Evolutionary conservation across 2,797 vertebrate genomes (phyloP).

Genomic region (Cossypha heuglini): DNA sequence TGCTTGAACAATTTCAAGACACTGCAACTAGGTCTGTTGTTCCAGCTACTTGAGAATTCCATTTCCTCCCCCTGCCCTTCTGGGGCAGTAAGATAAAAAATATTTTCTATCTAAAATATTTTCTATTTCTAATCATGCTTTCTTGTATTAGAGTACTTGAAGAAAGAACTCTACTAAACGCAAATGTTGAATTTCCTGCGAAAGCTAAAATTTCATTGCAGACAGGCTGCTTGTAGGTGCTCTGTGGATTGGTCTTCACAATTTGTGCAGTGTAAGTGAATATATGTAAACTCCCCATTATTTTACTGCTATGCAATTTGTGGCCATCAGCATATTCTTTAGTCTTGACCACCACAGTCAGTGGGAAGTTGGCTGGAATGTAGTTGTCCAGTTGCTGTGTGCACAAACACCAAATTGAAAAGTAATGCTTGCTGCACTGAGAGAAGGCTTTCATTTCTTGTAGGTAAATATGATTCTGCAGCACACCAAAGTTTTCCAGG

Average conservation of each 20-base stretch:
- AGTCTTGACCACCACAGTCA: background rate
- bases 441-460: background rate
- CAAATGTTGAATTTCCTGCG: background rate
- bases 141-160: background rate
- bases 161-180: background rate
- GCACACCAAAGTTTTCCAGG: background rate
- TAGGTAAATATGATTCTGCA: background rate
- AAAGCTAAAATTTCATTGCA: background rate
- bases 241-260: background rate
- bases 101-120: background rate
- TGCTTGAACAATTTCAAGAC: background rate
- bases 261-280: background rate
- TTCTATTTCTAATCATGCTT: background rate
- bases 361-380: background rate
- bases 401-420: background rate
- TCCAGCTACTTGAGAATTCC: background rate
- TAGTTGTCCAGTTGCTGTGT: background rate
- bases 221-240: background rate
- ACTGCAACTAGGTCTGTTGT: background rate
- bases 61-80: background rate
- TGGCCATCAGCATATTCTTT: background rate
- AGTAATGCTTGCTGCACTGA: background rate
- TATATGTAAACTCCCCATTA: background rate
- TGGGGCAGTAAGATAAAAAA: background rate
- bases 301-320: background rate